Conservation (phyloP, 2,113 vertebrate species). For the Mixornis gularis region DNA sequence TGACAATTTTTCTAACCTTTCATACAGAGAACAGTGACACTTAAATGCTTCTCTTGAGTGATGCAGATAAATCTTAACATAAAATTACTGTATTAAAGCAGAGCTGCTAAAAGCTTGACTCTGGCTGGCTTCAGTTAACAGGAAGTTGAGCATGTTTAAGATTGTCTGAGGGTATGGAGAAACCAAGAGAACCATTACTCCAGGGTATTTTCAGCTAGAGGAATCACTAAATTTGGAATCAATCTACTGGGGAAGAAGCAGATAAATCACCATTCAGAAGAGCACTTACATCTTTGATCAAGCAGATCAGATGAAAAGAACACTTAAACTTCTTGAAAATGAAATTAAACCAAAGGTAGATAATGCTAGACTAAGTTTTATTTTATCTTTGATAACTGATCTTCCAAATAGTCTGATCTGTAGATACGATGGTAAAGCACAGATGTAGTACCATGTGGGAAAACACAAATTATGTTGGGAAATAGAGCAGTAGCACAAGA, state of each 20-base stretch:
- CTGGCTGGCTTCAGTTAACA: background rate
- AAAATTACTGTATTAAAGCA: background rate
- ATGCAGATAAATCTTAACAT: background rate
- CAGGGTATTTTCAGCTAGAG: background rate
- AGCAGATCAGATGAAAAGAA: background rate
- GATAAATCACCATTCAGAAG: background rate
- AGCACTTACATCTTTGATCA: background rate
- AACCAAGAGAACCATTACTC: background rate
- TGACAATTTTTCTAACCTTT: background rate
- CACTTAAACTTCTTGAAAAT: background rate
- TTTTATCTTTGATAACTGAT: background rate
- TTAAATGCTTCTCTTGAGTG: conserved; percentile 2
- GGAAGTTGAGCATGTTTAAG: background rate
- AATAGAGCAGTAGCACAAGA: background rate
- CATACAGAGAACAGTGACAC: background rate
- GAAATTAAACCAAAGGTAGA: background rate
- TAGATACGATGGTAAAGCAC: background rate
- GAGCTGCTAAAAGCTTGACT: background rate
- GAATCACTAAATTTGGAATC: background rate
- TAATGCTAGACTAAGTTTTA: background rate
- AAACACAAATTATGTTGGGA: background rate
- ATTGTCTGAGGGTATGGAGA: background rate
- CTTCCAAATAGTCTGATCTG: background rate
- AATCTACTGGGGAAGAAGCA: background rate
- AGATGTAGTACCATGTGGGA: background rate